These are phyloP conservation scores for Caenorhabditis sinica DNA, from an alignment of 2,888 invertebrate genomes.

Conservation along the genomic window DNA sequence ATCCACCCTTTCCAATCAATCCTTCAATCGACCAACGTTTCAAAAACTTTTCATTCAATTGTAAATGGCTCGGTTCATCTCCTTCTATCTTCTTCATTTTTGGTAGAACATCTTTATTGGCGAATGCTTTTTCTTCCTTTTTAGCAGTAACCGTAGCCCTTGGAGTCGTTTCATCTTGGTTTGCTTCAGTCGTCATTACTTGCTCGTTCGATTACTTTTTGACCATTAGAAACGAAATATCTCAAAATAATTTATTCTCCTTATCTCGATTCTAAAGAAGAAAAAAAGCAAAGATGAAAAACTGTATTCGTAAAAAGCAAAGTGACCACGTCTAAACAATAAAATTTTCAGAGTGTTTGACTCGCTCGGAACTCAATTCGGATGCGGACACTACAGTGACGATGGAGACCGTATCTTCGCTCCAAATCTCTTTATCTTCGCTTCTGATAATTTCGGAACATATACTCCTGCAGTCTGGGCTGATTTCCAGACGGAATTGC, in stretches of 20 bases:
- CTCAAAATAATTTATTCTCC: constrained; percentile 4
- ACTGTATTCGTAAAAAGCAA: not conserved
- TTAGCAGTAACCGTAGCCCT: not conserved
- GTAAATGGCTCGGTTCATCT: constrained; percentile 46
- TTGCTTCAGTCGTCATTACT: constrained; percentile 31
- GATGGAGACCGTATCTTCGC: constrained; percentile 62
- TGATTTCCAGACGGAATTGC: constrained; percentile 42
- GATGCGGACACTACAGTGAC: constrained; percentile 61
- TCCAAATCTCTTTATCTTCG: constrained; percentile 62
- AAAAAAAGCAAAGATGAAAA: not conserved
- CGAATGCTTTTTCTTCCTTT: constrained; percentile 16
- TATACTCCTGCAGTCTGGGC: constrained; percentile 50
- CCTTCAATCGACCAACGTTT: constrained; percentile 69
- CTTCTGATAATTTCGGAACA: constrained; percentile 58
- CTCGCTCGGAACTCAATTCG: constrained; percentile 55
- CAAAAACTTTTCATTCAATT: constrained; percentile 65
- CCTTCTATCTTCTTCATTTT: constrained; percentile 39
- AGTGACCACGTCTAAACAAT: constrained; percentile 1
- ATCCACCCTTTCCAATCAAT: constrained; percentile 69
- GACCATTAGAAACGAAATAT: constrained; percentile 26
- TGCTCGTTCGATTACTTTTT: constrained; percentile 19
- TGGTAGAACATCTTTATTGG: constrained; percentile 37
- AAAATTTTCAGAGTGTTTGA: constrained; percentile 47
- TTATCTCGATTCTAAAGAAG: not conserved
- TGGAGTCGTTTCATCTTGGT: constrained; percentile 22